A percentile compares a stretch with the other conserved stretches of the same genome.
Evolutionary conservation across 2,113 vertebrate genomes (phyloP).

Genomic region (Plestiodon gilberti): DNA sequence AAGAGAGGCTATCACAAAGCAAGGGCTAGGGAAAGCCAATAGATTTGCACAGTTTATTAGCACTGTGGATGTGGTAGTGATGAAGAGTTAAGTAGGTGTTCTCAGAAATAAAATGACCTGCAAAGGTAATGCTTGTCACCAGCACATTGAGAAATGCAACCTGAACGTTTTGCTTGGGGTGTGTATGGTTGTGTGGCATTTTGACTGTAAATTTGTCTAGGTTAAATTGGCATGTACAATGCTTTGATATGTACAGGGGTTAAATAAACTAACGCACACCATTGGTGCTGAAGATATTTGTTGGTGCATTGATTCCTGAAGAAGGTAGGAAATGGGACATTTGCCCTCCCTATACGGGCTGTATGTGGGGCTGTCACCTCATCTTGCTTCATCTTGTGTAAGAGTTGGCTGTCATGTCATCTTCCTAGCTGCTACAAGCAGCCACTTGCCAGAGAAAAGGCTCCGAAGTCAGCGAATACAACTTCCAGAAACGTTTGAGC

Average conservation of each 20-base stretch:
- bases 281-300: neutral
- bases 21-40: constrained; percentile 6
- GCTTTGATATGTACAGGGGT: neutral
- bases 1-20: constrained; percentile 17
- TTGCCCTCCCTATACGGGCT: neutral
- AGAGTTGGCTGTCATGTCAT: fast-evolving
- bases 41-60: constrained; percentile 26
- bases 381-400: neutral
- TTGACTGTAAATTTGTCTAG: neutral
- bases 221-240: neutral
- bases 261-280: neutral
- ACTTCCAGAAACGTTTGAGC: neutral
- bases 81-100: constrained; percentile 24
- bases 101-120: constrained; percentile 23
- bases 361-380: too few relatives aligned
- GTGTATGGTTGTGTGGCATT: neutral
- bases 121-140: constrained; percentile 4
- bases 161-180: neutral
- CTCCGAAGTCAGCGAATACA: too few relatives aligned
- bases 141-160: neutral
- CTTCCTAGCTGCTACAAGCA: neutral
- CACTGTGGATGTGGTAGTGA: neutral
- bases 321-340: neutral
- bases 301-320: neutral
- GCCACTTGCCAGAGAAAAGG: neutral